Evolutionary conservation across 35 echinoderm and acorn worm species (phyloP), one percentile per base, ranked within the genome.

Genomic region (Antedon bifida): DNA sequence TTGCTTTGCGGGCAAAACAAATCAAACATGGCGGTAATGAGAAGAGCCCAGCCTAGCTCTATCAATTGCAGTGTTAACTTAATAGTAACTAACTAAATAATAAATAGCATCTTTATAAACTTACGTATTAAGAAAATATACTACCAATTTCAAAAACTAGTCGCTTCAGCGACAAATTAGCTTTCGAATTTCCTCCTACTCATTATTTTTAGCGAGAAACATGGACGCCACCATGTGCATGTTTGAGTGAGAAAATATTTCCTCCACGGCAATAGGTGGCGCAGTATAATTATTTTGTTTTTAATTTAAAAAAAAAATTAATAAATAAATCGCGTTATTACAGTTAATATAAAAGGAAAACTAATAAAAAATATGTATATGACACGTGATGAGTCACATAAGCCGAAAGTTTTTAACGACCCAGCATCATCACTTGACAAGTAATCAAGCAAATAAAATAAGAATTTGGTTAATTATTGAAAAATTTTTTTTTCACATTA

Each of bases 151-250:
- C 1, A 26, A 64, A 64, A 64, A 64, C 26, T 26, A 26, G 51
- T 64, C 51, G 51, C 51, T 64, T 19, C 19, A 64, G 51, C 51
- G 51, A 64, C 51, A 64, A 64, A 64, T 64, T 64, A 64, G 26
- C 9, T 64, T 64, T 8, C 23, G 23, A 26, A 64, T 64, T 64
- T 64, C 51, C 51, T 64, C 51, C 51, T 64, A 64, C 51, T 64
- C 51, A 64, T 64, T 64, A 64, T 64, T 64, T 64, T 64, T 64
- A 19, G 9, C 51, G 51, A 64, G 23, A 64, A 64, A 64, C 51
- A 64, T 64, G 51, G 51, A 64, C 51, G 51, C 51, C 51, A 64
- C 51, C 51, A 64, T 64, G 51, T 64, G 51, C 51, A 64, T 64
- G 51, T 64, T 64, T 64, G 51, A 64, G 51, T 64, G 51, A 64